Percentiles rank a stretch among this genome's conserved stretches.
These are phyloP conservation scores for Agrilus planipennis DNA, from an alignment of 1,140 invertebrate genomes.

Conservation along the genomic window DNA sequence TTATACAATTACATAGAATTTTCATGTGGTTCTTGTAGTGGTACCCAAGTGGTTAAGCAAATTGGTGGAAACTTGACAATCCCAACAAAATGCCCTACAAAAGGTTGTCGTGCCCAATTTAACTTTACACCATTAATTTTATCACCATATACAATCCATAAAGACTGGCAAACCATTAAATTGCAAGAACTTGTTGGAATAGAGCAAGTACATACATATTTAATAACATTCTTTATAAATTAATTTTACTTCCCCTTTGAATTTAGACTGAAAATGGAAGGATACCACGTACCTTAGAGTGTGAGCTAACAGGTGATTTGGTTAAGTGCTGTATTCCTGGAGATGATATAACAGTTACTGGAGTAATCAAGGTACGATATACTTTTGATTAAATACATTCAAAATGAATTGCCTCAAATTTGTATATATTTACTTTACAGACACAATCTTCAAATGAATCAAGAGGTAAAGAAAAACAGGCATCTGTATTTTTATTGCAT, in stretches of 20 bases:
- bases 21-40: conserved; percentile 56
- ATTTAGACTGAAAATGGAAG: conserved; percentile 55
- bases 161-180: conserved; percentile 69
- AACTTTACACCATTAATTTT: conserved; percentile 57
- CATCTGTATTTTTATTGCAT: conserved; percentile 57
- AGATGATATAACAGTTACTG: conserved; percentile 77
- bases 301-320: conserved; percentile 75
- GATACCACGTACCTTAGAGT: conserved; percentile 76
- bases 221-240: conserved; percentile 5
- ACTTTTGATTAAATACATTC: conserved; percentile 11
- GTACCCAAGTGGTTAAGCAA: conserved; percentile 46
- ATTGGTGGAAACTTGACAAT: conserved; percentile 46
- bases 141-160: conserved; percentile 58
- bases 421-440: conserved; percentile 9
- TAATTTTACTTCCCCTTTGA: conserved; percentile 12
- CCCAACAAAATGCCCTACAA: conserved; percentile 42
- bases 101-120: conserved; percentile 43
- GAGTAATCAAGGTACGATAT: conserved; percentile 47
- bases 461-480: conserved; percentile 38
- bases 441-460: conserved; percentile 16
- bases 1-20: conserved; percentile 63
- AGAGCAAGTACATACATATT: conserved; percentile 38
- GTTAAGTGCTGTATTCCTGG: conserved; percentile 81
- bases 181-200: conserved; percentile 59
- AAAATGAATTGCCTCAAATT: conserved; percentile 8